These are phyloP conservation scores for Theodoxus fluviatilis DNA, from an alignment of 2,888 invertebrate species.

Conservation along the genomic window DNA sequence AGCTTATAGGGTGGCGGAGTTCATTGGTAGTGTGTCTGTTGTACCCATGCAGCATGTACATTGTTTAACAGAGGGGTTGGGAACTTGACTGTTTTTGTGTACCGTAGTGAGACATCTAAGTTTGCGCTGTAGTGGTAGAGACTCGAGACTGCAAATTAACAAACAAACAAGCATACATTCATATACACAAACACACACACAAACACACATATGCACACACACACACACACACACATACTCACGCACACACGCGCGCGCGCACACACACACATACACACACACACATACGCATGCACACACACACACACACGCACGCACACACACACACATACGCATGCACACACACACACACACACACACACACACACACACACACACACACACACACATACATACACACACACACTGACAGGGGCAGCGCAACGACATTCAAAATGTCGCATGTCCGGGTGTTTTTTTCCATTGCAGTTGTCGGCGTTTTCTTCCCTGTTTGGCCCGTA, in stretches of 20 bases:
- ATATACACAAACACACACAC: background rate
- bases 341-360: slow-evolving; percentile 19
- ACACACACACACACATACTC: slow-evolving; percentile 11
- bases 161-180: background rate
- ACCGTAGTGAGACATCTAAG: no score
- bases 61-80: no score
- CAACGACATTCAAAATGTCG: no score
- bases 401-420: background rate
- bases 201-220: background rate
- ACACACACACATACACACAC: background rate
- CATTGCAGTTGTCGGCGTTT: no score
- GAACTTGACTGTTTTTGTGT: no score
- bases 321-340: slow-evolving; percentile 12
- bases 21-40: no score
- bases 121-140: no score
- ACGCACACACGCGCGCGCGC: background rate
- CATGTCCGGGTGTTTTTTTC: no score
- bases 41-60: no score
- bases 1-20: no score
- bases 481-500: no score
- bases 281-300: slow-evolving; percentile 1
- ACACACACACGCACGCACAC: slow-evolving; percentile 13
- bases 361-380: slow-evolving; percentile 14
- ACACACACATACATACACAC: slow-evolving; percentile 8
- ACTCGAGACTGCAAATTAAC: no score